Percentiles rank a stretch among this genome's conserved stretches.
phyloP scores from a whole-genome alignment of 2,113 vertebrate genomes.

The Podocnemis expansa region DNA sequence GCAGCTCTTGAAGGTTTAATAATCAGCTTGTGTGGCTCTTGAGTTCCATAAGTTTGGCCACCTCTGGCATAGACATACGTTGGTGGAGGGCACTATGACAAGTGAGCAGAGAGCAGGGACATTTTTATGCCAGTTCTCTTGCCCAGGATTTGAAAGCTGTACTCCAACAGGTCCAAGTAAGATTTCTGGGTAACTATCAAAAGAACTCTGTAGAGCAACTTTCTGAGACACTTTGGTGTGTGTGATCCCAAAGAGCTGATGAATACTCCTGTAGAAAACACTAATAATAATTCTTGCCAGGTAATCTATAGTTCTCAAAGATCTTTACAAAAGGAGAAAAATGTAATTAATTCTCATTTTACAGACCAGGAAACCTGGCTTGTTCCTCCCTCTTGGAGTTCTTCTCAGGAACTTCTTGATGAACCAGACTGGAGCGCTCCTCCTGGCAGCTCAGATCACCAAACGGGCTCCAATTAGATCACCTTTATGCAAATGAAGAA shows the following conservation, averaged over 20 bases:
- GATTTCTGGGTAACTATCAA: neutral
- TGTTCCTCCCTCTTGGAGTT: neutral
- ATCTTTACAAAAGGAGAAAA: neutral
- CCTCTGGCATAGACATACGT: no score
- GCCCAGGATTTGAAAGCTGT: neutral
- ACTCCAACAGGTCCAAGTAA: neutral
- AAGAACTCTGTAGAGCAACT: neutral
- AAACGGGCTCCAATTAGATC: neutral
- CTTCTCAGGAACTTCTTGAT: neutral
- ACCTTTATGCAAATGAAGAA: neutral
- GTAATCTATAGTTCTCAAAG: neutral
- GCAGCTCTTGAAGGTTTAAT: no score
- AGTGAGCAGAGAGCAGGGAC: neutral
- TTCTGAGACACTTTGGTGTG: neutral
- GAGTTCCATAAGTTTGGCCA: no score
- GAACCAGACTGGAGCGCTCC: neutral
- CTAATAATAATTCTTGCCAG: neutral
- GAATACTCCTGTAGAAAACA: neutral
- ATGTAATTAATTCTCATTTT: neutral
- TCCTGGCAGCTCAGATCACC: neutral
- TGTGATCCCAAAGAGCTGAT: neutral
- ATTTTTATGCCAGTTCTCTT: neutral
- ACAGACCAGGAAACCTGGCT: neutral
- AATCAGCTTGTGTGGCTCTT: no score
- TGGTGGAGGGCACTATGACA: neutral